phyloP scores from a whole-genome alignment of 2,888 invertebrate genomes.

The Philonicus albiceps region DNA sequence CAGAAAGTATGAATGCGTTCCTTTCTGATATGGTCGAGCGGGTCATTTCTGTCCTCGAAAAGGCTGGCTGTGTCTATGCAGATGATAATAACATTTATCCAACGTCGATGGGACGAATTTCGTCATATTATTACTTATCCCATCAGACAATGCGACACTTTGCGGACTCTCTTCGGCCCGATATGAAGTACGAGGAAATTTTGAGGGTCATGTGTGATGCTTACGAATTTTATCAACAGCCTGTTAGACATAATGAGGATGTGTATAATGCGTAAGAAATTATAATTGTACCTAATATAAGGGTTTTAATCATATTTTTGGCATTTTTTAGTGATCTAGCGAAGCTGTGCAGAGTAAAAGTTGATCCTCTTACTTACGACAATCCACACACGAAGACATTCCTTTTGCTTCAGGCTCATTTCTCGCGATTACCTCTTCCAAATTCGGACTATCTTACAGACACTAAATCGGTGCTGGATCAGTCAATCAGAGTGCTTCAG shows the following conservation, averaged over 20 bases:
- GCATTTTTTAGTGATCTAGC: constrained; percentile 74
- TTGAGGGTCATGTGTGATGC: constrained; percentile 82
- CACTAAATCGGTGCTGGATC: constrained; percentile 95
- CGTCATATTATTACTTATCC: constrained; percentile 96
- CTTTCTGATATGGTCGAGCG: constrained; percentile 83
- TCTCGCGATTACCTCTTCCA: constrained; percentile 82
- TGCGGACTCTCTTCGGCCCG: constrained; percentile 70
- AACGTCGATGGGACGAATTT: constrained; percentile 89
- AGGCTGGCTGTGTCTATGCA: constrained; percentile 82
- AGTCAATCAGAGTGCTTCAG: constrained; percentile 92
- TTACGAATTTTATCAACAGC: constrained; percentile 90
- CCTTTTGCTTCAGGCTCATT: constrained; percentile 92
- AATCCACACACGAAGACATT: constrained; percentile 95
- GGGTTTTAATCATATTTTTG: background rate
- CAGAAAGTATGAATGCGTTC: constrained; percentile 74
- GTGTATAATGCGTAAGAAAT: constrained; percentile 79
- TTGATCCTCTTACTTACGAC: constrained; percentile 79
- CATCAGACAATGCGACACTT: constrained; percentile 91
- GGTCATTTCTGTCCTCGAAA: constrained; percentile 74
- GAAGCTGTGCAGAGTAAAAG: constrained; percentile 75
- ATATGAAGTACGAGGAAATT: constrained; percentile 75
- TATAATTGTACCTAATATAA: constrained; percentile 5
- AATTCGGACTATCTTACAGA: constrained; percentile 96
- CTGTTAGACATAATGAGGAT: constrained; percentile 98
- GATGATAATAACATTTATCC: constrained; percentile 64